These are phyloP conservation scores for Callospermophilus lateralis DNA, from an alignment of 2,113 vertebrate genomes.

Conservation along the genomic window DNA sequence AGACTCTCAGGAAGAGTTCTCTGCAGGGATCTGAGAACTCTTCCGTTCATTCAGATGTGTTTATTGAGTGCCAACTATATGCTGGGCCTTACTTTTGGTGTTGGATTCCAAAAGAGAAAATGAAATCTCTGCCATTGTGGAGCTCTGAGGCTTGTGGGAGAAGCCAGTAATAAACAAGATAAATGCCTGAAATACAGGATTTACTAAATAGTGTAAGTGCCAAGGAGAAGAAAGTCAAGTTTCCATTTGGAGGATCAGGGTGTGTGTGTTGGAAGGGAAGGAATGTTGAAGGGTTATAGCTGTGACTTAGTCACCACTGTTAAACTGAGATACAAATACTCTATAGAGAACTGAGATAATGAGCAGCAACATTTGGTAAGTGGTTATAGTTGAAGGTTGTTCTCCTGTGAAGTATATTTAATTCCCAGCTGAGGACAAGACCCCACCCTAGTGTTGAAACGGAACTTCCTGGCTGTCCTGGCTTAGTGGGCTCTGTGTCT, in stretches of 20 bases:
- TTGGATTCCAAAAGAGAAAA: not conserved
- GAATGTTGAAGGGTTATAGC: not conserved
- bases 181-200: not conserved
- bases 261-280: not conserved
- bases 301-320: not conserved
- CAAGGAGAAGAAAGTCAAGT: not conserved
- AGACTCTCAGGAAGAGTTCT: not conserved
- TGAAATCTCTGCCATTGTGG: not conserved
- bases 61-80: not conserved
- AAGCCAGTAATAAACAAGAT: not conserved
- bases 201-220: not conserved
- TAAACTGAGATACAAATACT: not conserved
- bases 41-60: not conserved
- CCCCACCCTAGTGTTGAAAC: not conserved
- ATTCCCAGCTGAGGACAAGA: not conserved
- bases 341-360: not conserved
- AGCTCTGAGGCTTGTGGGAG: not conserved
- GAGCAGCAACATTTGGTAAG: not conserved
- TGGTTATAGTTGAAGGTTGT: not conserved
- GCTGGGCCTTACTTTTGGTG: not conserved
- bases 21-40: not conserved
- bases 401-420: not conserved
- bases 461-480: not conserved
- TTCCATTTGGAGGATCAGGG: not conserved
- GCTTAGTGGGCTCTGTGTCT: not conserved